phyloP scores from a whole-genome alignment of 2,888 invertebrate genomes.

The Polyploca ridens region DNA sequence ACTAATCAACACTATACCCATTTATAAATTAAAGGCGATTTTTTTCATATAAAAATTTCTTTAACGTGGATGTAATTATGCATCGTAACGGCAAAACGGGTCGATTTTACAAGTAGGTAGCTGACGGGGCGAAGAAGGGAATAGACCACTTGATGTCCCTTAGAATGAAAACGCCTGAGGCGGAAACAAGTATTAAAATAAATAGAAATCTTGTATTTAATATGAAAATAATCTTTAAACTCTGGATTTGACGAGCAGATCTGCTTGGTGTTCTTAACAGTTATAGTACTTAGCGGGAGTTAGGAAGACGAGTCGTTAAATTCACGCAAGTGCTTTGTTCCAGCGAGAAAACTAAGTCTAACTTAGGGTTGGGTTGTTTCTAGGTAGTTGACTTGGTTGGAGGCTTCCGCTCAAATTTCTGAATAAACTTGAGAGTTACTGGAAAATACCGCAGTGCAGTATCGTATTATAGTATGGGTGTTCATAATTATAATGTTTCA shows the following conservation, averaged over 20 bases:
- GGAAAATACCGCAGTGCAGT: conserved; percentile 46
- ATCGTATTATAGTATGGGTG: conserved; percentile 6
- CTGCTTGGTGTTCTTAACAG: conserved; percentile 21
- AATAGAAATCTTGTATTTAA: background rate
- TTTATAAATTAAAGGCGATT: no score
- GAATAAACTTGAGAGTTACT: conserved; percentile 40
- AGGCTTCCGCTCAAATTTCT: conserved; percentile 44
- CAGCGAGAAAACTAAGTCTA: conserved; percentile 45
- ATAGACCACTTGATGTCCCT: no score
- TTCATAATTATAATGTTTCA: background rate
- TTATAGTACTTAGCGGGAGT: conserved; percentile 28
- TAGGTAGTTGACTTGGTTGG: conserved; percentile 41
- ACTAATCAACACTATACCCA: no score
- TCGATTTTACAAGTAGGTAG: no score
- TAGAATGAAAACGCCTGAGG: background rate
- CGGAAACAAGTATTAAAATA: background rate
- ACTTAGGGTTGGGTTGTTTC: conserved; percentile 42
- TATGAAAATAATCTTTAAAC: conserved; percentile 5
- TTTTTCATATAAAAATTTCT: no score
- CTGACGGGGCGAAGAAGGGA: no score
- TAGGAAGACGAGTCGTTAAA: conserved; percentile 38
- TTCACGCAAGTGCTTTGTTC: conserved; percentile 48
- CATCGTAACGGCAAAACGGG: no score
- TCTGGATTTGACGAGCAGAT: conserved; percentile 21
- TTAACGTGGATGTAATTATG: no score